Evolutionary conservation across 2,113 vertebrate species (phyloP).

Genomic region (Tragelaphus strepsiceros): DNA sequence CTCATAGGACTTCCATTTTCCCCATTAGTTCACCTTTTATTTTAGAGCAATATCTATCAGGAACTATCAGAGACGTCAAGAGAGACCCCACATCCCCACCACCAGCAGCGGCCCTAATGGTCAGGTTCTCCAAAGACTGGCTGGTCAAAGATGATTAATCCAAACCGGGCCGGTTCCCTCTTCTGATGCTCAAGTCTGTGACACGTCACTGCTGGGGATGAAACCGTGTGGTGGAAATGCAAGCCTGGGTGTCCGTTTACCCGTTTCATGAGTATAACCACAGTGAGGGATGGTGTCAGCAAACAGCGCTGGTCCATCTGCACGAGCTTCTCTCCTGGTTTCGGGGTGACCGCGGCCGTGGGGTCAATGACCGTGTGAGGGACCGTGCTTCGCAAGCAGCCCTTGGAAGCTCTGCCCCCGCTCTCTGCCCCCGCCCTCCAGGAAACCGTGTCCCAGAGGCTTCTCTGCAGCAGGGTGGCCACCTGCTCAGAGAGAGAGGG

Average conservation of each 20-base stretch:
- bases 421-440: accelerated
- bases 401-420: accelerated
- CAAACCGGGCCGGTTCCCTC: too few species aligned
- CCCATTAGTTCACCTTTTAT: neutral
- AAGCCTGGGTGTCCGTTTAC: accelerated
- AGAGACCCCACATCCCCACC: accelerated
- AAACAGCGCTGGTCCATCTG: accelerated
- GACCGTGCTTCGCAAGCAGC: accelerated
- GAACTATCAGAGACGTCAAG: too few species aligned
- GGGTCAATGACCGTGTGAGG: accelerated
- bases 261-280: accelerated
- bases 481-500: accelerated
- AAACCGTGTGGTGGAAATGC: accelerated
- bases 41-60: neutral
- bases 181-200: too few species aligned
- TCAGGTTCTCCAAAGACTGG: neutral
- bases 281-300: accelerated
- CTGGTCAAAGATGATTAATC: too few species aligned
- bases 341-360: accelerated
- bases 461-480: accelerated
- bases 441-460: accelerated
- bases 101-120: accelerated
- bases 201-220: too few species aligned
- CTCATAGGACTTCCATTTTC: accelerated
- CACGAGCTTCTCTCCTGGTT: too few species aligned